A percentile compares a stretch with the other conserved stretches of the same genome.
These are phyloP conservation scores for Progne subis DNA, from an alignment of 2,113 vertebrate species.

Conservation along the genomic window DNA sequence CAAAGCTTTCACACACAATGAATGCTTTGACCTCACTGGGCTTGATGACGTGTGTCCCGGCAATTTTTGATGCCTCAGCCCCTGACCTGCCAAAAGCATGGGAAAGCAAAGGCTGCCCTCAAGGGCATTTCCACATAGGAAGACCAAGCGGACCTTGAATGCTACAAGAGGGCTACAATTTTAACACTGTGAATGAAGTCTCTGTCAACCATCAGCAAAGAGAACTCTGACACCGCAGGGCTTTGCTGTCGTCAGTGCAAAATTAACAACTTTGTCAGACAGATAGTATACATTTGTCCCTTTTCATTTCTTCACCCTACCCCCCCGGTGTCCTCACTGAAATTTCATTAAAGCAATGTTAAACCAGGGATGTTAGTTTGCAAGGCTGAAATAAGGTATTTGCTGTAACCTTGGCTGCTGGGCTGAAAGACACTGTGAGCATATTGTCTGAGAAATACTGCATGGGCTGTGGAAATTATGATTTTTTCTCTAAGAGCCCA, in stretches of 20 bases:
- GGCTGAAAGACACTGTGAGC: neutral
- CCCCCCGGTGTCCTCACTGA: neutral
- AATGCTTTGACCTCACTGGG: constrained; percentile 34
- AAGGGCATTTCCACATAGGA: neutral
- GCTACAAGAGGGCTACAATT: neutral
- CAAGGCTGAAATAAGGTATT: constrained; percentile 2
- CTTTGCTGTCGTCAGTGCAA: neutral
- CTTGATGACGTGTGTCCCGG: rapidly evolving
- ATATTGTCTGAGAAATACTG: neutral
- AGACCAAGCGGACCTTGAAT: neutral
- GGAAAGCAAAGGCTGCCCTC: neutral
- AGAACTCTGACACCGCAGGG: neutral
- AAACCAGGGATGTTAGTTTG: neutral
- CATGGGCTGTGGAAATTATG: neutral
- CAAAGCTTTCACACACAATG: neutral
- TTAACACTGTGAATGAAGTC: neutral
- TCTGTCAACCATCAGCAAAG: neutral
- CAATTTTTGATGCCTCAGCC: neutral
- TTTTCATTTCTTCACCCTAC: neutral
- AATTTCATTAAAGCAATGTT: constrained; percentile 2
- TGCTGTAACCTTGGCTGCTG: neutral
- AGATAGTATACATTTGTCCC: neutral
- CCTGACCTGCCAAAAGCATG: neutral
- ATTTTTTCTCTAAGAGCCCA: neutral
- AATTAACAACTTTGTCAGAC: neutral